Evolutionary conservation across 2,113 vertebrate genomes (phyloP), one percentile per base, ranked within the genome.

Genomic region (Tympanuchus pallidicinctus): DNA sequence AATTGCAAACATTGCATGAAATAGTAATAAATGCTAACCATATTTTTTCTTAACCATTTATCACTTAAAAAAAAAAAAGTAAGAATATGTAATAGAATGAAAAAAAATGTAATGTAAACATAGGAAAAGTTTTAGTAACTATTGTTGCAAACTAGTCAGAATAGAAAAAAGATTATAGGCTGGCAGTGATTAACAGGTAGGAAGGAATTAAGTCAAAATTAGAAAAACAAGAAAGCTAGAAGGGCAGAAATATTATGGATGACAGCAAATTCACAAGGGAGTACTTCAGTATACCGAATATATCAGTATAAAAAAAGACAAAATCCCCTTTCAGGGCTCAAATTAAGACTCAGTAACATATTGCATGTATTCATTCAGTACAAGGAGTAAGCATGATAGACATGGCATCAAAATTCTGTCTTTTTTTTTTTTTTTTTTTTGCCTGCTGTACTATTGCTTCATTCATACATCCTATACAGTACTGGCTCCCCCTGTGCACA

Each of bases 151-250:
- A 92, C 65, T 3, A 43, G 6, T 32, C 28, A 34, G 30, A 11
- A 32, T 1, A 74, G 42, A 66, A 80, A 57, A 71, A 11, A 74
- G n/a, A 38, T 0, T 0, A 47, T 32, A 48, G 1, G 1, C 6
- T 50, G 13, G 48, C 16, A 67, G 42, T 42, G 70, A 59, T 54
- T 81, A 86, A 66, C 11, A 60, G 16, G 24, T 56, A 75, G 12
- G 12, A 85, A 89, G 10, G 16, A 82, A 88, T 65, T 47, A 69
- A 25, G 14, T 47, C 43, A 85, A 69, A 42, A 73, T 88, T 73
- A 57, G 59, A 32, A 92, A 84, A 92, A 69, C 2, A 30, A 67
- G 34, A 88, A 2, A 27, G 60, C 19, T 18, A 66, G 25, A 7
- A 61, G 8, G 19, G 7, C 15, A 65, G 28, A 7, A 80, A 3